phyloP scores from a whole-genome alignment of 2,113 vertebrate species.

The Seriola quinqueradiata region DNA sequence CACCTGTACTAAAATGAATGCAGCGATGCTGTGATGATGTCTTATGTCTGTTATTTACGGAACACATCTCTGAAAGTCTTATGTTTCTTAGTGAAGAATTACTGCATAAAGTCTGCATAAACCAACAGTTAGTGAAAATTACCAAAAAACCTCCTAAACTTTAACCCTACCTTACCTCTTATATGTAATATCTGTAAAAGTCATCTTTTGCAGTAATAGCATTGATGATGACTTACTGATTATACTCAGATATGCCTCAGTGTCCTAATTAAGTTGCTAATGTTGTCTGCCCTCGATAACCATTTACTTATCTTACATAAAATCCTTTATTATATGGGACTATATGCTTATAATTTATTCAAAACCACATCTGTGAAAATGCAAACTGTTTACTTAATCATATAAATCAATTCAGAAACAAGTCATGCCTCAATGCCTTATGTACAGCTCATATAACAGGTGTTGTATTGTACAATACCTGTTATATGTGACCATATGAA shows the following conservation, averaged over 20 bases:
- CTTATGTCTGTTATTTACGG: conserved; percentile 1
- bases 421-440: neutral
- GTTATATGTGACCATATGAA: neutral
- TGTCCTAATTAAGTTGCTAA: conserved; percentile 12
- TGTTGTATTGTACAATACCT: neutral
- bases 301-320: neutral
- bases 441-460: neutral
- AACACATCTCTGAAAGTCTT: conserved; percentile 2
- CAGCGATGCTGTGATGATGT: neutral
- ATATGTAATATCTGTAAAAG: neutral
- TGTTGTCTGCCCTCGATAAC: neutral
- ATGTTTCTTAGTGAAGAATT: neutral
- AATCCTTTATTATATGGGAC: neutral
- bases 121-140: neutral
- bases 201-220: conserved; percentile 7
- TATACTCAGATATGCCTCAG: neutral
- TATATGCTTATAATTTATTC: neutral
- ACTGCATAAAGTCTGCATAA: neutral
- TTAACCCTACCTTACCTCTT: neutral
- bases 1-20: neutral
- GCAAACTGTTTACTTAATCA: neutral
- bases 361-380: neutral
- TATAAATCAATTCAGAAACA: neutral
- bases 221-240: neutral
- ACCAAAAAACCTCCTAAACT: neutral